Percentiles rank a stretch among this genome's conserved stretches.
Conservation (phyloP, 2,797 vertebrate genomes). For the Pseudochromis fuscus region DNA sequence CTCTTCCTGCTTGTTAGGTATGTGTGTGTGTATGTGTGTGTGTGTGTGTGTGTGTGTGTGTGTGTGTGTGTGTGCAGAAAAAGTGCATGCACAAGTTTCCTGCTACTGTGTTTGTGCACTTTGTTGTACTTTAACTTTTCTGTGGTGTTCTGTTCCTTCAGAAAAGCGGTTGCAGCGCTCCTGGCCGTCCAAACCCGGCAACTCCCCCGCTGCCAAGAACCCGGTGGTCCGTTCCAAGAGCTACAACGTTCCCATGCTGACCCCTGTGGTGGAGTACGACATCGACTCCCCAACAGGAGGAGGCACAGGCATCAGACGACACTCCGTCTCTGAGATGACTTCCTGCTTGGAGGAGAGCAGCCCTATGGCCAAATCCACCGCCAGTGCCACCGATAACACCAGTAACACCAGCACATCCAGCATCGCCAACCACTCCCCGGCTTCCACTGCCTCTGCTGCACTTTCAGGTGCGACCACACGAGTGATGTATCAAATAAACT, state of each 20-base stretch:
- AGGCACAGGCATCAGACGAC: conserved; percentile 84
- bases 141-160: conserved; percentile 58
- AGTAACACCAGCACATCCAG: conserved; percentile 34
- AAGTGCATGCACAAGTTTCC: not conserved
- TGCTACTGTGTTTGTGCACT: not conserved
- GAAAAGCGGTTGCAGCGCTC: conserved; percentile 90
- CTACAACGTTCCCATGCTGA: conserved; percentile 95
- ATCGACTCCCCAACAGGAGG: conserved; percentile 49
- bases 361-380: conserved; percentile 53
- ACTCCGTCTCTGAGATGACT: conserved; percentile 95
- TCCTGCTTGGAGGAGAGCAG: conserved; percentile 89
- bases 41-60: not conserved
- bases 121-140: not conserved
- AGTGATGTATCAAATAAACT: not conserved
- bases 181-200: conserved; percentile 79
- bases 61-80: not conserved
- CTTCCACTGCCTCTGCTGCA: conserved; percentile 65
- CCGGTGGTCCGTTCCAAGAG: conserved; percentile 94
- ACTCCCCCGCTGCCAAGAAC: conserved; percentile 86
- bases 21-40: conserved; percentile 39
- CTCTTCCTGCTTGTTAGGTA: conserved; percentile 92
- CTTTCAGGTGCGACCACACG: conserved; percentile 47
- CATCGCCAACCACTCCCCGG: conserved; percentile 69
- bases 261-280: conserved; percentile 92
- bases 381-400: conserved; percentile 2